Conservation (phyloP, 1,140 invertebrate genomes). For the Coelopa frigida region DNA sequence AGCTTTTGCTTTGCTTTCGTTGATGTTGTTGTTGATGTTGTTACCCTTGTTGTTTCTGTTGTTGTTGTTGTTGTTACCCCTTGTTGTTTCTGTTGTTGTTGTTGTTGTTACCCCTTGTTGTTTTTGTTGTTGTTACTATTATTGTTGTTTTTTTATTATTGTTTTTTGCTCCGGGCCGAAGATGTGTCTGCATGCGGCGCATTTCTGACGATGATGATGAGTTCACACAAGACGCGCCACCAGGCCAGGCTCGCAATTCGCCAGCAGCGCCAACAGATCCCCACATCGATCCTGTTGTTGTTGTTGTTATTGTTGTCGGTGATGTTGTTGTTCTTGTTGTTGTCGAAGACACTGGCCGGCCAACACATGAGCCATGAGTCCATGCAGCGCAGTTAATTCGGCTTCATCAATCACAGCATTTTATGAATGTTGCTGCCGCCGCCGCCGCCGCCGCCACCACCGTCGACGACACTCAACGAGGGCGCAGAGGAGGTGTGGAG, state of each 20-base stretch:
- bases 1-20: not conserved
- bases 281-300: not conserved
- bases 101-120: constrained; percentile 20
- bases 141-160: not conserved
- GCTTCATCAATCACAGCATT: constrained; percentile 19
- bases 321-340: not conserved
- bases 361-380: no score
- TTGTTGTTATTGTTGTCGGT: no score
- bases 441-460: not conserved
- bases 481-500: constrained; percentile 2
- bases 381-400: no score
- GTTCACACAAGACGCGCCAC: constrained; percentile 15
- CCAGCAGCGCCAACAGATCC: no score
- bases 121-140: not conserved
- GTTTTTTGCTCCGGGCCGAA: not conserved
- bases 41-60: no score
- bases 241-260: no score
- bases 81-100: no score
- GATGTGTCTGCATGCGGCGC: constrained; percentile 11
- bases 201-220: constrained; percentile 15
- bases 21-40: no score
- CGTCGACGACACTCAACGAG: not conserved
- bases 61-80: no score
- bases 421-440: constrained; percentile 13
- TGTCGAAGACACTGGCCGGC: not conserved